Evolutionary conservation across 2,113 vertebrate genomes (phyloP), one percentile per base, ranked within the genome.

Genomic region (Mesoclemmys tuberculata): DNA sequence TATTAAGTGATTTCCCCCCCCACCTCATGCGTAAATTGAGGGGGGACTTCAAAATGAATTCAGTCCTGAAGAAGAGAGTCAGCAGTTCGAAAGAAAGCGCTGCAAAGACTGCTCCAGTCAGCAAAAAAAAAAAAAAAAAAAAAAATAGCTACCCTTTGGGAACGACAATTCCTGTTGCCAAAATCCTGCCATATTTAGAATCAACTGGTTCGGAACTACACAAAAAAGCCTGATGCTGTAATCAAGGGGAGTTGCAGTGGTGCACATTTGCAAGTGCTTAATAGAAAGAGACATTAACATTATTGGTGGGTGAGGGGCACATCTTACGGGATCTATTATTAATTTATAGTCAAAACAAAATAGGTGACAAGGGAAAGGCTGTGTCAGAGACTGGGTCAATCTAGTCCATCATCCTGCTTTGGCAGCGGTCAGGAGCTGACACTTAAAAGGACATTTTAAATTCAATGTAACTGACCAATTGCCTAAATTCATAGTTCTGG

Each of bases 81-180:
- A 99, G 99, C 98, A 98, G 97, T 98, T 98, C 35, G 93, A 97
- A 90, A 97, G 96, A 97, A 94, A 98, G 96, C 88, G 90, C 98
- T 97, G 98, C 98, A 95, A 94, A 96, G 95, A 96, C 94, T 95
- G 97, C 96, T 82, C 97, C 97, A 93, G 98, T 99, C 99, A 99
- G 98, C 98, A 96, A 56, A 92, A 98, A 97, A 94, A 94, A 90
- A 71, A 95, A 52, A 52, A 18, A 52, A 52, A 52, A 97, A 79
- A 97, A 93, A 97, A 97, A 98, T 95, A 94, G 82, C 97, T 97
- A 96, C 95, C 91, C 93, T 88, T 92, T 68, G 88, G 98, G 97
- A 97, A 91, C 26, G 85, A 82, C 82, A 56, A 84, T 93, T 41
- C 35, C 55, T 26, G 77, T 58, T 85, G 92, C 24, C 5, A 83